Base-by-base conservation (phyloP, 2,113 vertebrate species). In the Nymphicus hollandicus region DNA sequence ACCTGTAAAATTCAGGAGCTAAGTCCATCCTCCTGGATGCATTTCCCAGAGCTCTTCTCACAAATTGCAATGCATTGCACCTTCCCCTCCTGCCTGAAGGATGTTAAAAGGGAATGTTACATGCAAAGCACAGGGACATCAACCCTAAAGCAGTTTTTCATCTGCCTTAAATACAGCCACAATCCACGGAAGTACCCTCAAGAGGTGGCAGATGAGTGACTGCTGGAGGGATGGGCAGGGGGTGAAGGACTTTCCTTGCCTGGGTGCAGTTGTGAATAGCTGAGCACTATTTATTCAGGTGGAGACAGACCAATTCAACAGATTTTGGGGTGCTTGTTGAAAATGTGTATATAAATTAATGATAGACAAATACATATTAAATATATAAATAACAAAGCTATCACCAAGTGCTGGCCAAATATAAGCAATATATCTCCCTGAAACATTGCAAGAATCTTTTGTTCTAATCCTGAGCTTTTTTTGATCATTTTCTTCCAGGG, bases 221-320 rank as follows among this genome's bases (percentile, higher is more conserved):
- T 53, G 91, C 79, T 50, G 78, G 72, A 73, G 73, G 12, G 50
- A 35, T 31, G 9, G 85, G 91, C 76, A 92, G 93, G 84, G 89
- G 44, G 85, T 95, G 88, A 86, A 96, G 94, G 94, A 33, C 72
- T 56, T 64, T 19, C 3, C 0, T n/a, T 88, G 79, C 95, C 83
- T 39, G 60, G 74, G 64, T 56, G 90, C 96, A 92, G 89, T 44
- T 83, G 68, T 18, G n/a, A 72, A 29, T 86, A 66, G 46, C 5
- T 68, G 68, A 94, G 28, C 41, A 52, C 31, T 94, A 11, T 94
- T 94, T 92, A 91, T 86, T 63, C 94, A 91, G 55, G 52, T 85
- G 68, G 68, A 50, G 33, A 93, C 19, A 85, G 70, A 91, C 41
- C 78, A 69, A 58, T 81, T 87, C 78, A 22, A 27, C 28, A 39